phyloP scores from a whole-genome alignment of 2,113 vertebrate genomes.

The Bos indicus region DNA sequence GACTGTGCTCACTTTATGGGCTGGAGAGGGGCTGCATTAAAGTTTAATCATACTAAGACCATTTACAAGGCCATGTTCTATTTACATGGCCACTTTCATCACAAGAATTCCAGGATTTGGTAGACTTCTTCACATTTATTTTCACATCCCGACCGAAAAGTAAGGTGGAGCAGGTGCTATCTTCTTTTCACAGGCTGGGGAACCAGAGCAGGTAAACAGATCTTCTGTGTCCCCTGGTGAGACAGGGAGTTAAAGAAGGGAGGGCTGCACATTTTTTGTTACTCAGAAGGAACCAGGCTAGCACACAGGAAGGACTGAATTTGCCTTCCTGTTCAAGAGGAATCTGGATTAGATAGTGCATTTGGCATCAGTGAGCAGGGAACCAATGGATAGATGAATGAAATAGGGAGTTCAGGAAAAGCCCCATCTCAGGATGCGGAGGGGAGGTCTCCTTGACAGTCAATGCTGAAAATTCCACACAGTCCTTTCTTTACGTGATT shows the following conservation, averaged over 20 bases:
- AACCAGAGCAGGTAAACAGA: not conserved
- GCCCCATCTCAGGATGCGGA: fast-evolving
- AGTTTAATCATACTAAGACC: not conserved
- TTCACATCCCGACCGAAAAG: slow-evolving; percentile 13
- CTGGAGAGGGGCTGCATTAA: not conserved
- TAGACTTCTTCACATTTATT: not conserved
- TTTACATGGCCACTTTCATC: not conserved
- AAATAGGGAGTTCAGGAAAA: not conserved
- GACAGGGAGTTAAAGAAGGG: not conserved
- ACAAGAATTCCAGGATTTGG: not conserved
- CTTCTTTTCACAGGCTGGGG: not conserved
- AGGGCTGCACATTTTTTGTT: not conserved
- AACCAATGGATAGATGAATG: not conserved
- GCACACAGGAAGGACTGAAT: not conserved
- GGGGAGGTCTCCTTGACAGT: not conserved
- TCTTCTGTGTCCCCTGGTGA: not conserved
- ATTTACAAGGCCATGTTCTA: not conserved
- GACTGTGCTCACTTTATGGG: not conserved
- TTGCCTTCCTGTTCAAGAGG: slow-evolving; percentile 6
- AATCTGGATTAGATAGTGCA: not conserved
- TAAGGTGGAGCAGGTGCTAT: slow-evolving; percentile 17
- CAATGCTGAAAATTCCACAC: not conserved
- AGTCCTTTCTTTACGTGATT: not conserved
- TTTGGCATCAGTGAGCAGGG: fast-evolving
- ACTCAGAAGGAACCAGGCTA: not conserved